Base-by-base conservation (phyloP, 2,797 vertebrate genomes). In the Sebastes vulpes region DNA sequence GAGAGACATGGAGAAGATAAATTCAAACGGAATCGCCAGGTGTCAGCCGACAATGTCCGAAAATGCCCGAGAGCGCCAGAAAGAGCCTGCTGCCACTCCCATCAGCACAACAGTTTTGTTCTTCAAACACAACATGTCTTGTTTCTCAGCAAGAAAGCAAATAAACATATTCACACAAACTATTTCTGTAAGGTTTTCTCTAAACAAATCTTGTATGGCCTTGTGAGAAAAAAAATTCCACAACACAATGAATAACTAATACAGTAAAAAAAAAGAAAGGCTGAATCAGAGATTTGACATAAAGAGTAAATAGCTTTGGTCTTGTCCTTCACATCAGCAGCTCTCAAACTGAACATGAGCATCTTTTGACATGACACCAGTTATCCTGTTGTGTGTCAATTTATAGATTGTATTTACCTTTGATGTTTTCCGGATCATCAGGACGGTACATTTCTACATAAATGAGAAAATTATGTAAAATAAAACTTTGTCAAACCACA, bases 171-270 rank as follows among this genome's bases (percentile, higher is more conserved):
- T 14, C 31, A 5, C 20, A 12, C 58, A 32, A 21, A 32, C 5
- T 32, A 9, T 23, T 21, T 8, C 7, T 14, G 16, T 46, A 12
- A 25, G 21, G 1, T 29, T 11, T 48, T 23, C 16, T 26, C 9
- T 31, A 10, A 20, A 46, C 9, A 9, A 16, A 10, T 1, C 8
- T 26, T 5, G 9, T 26, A 1, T n/a, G 54, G 53, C 67, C 68
- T 61, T 76, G 72, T 50, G 35, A 48, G 21, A 67, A 2, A 12
- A 32, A 26, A 11, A 66, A 12, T 38, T 56, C 23, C 58, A 20
- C 48, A 48, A 50, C 46, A 23, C 2, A 1, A 32, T 63, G 68
- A 82, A 82, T 76, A 16, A 53, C 10, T 77, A 69, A 82, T 7
- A 2, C 1, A 9, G 14, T 12, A 6, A 63, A 72, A 64, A 6